Base-by-base conservation (phyloP, 2,113 vertebrate genomes). In the Ceyx margarethae region DNA sequence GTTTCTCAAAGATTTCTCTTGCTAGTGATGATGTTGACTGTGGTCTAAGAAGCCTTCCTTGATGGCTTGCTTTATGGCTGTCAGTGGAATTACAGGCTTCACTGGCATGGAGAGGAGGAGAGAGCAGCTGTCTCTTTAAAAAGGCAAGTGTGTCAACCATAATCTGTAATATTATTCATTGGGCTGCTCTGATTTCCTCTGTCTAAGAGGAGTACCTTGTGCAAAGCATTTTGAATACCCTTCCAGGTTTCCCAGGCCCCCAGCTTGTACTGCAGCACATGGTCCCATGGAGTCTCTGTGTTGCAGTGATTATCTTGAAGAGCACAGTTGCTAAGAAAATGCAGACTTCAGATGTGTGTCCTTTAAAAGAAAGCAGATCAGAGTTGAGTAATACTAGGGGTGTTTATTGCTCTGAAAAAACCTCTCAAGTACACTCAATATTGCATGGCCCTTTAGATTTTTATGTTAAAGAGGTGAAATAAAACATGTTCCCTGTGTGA, bases 331-430 rank as follows among this genome's bases (percentile, higher is more conserved):
- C 48, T 35, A 81, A 45, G 56, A 83, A 64, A 83, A 83, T 6
- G 5, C 13, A n/a, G 67, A 42, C 54, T 88, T 90, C 31, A 3
- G n/a, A 23, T 42, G 8, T 31, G 14, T 77, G 33, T 58, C 73
- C 33, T 90, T 91, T 91, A 48, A 80, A 93, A 88, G 56, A 31
- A 85, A 65, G 40, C 45, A 54, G 51, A 92, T 86, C 42, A 66
- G 60, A 82, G 43, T 37, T 90, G 60, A 54, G 23, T 42, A 35
- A 13, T 40, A 51, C 13, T 37, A 50, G 28, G 11, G 9, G 13
- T 0, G 0, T 62, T 92, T n/a, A 51, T 50, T 81, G 66, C 65
- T 75, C n/a, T 78, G 73, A 75, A 68, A 57, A 78, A 85, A 22
- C 15, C 15, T 85, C 48, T 43, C 20, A 31, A 46, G 22, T 64